phyloP scores from a whole-genome alignment of 2,797 vertebrate species.

The Coreius guichenoti region DNA sequence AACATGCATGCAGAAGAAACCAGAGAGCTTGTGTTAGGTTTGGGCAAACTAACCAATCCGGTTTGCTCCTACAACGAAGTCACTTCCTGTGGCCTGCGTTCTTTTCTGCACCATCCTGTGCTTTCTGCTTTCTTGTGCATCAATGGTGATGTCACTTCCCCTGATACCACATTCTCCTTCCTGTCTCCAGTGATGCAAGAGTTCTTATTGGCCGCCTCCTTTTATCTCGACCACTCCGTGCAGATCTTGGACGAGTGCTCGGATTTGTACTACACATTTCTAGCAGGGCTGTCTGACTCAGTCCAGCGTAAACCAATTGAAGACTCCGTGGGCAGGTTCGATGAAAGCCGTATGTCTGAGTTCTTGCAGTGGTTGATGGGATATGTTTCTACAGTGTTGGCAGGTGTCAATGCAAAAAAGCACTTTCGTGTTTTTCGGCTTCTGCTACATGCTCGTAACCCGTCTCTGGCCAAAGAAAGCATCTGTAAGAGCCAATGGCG shows the following conservation, averaged over 20 bases:
- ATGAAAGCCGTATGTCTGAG: slow-evolving; percentile 48
- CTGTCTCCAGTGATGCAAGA: slow-evolving; percentile 71
- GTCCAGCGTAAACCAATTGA: slow-evolving; percentile 68
- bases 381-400: slow-evolving; percentile 54
- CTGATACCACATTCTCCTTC: slow-evolving; percentile 69
- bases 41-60: slow-evolving; percentile 72
- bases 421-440: slow-evolving; percentile 69
- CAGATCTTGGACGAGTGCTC: slow-evolving; percentile 13
- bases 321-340: slow-evolving; percentile 62
- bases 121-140: slow-evolving; percentile 64
- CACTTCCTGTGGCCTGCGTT: slow-evolving; percentile 59
- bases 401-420: neutral
- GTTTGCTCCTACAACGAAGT: slow-evolving; percentile 64
- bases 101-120: slow-evolving; percentile 48
- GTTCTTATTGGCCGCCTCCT: slow-evolving; percentile 73
- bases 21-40: slow-evolving; percentile 63
- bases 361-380: slow-evolving; percentile 72
- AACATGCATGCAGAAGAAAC: slow-evolving; percentile 20
- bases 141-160: slow-evolving; percentile 47
- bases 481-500: slow-evolving; percentile 41
- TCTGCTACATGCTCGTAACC: slow-evolving; percentile 75
- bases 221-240: slow-evolving; percentile 67
- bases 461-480: slow-evolving; percentile 68
- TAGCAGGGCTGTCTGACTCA: slow-evolving; percentile 73
- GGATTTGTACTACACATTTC: slow-evolving; percentile 70